A percentile compares a stretch with the other conserved stretches of the same genome.
Conservation (phyloP, 2,797 vertebrate genomes). For the Vespertilio murinus region DNA sequence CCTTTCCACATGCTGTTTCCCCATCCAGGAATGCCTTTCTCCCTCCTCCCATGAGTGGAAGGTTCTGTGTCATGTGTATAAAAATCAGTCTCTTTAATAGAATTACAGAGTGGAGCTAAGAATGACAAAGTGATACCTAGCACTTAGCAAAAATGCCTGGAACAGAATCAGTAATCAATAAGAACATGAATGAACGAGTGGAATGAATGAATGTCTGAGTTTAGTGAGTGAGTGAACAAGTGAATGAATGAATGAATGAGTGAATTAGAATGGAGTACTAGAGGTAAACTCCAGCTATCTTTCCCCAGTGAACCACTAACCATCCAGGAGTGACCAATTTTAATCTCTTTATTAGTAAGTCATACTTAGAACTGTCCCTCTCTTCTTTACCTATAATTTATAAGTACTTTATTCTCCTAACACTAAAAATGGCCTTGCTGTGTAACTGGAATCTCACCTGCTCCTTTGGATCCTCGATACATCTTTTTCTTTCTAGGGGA, state of each 20-base stretch:
- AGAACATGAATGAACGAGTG: not conserved
- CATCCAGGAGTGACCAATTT: not conserved
- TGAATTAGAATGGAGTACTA: not conserved
- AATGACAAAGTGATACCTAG: not conserved
- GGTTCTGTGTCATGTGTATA: not conserved
- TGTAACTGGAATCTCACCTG: not conserved
- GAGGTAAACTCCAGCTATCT: not conserved
- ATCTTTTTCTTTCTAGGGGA: not conserved
- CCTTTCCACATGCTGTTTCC: not conserved
- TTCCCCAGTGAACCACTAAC: not conserved
- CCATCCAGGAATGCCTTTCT: not conserved
- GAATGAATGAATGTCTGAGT: not conserved
- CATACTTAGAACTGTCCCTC: not conserved
- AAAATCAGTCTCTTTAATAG: not conserved
- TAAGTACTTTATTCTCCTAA: not conserved
- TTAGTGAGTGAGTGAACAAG: not conserved
- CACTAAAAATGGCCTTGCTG: not conserved
- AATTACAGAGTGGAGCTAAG: not conserved
- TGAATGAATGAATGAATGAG: not conserved
- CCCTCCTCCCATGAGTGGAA: not conserved
- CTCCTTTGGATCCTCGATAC: not conserved
- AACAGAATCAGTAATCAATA: not conserved
- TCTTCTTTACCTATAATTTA: not conserved
- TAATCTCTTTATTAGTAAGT: slow-evolving; percentile 2
- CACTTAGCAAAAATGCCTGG: not conserved